phyloP scores from a whole-genome alignment of 2,113 vertebrate species.

The Elaphurus davidianus region DNA sequence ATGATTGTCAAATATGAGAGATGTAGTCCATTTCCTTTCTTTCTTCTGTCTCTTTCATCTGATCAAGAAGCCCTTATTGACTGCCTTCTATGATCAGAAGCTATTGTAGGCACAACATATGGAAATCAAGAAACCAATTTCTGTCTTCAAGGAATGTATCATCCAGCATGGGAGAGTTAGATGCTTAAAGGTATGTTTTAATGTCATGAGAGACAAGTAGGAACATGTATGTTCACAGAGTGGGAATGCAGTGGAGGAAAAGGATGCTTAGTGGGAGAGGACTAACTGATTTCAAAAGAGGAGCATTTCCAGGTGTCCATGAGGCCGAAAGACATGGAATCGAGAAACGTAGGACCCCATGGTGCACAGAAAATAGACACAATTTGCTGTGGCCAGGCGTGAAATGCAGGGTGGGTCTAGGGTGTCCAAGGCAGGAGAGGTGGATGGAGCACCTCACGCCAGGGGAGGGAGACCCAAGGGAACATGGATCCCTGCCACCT shows the following conservation, averaged over 20 bases:
- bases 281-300: background rate
- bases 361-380: background rate
- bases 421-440: background rate
- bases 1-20: background rate
- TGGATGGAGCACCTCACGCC: rapidly evolving
- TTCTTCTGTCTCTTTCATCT: background rate
- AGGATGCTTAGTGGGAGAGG: background rate
- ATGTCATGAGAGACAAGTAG: background rate
- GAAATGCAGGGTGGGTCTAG: background rate
- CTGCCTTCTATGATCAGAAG: background rate
- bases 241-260: background rate
- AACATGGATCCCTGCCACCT: background rate
- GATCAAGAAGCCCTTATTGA: background rate
- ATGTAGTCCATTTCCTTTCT: background rate
- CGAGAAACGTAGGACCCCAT: background rate
- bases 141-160: background rate
- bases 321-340: background rate
- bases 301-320: background rate
- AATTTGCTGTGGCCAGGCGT: background rate
- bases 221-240: background rate
- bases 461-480: background rate
- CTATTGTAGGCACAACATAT: background rate
- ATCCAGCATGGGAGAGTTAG: background rate
- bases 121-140: background rate
- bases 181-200: background rate